Percentiles rank a stretch among this genome's conserved stretches.
phyloP scores from a whole-genome alignment of 2,888 invertebrate genomes.

The Eupelmus urozonus region DNA sequence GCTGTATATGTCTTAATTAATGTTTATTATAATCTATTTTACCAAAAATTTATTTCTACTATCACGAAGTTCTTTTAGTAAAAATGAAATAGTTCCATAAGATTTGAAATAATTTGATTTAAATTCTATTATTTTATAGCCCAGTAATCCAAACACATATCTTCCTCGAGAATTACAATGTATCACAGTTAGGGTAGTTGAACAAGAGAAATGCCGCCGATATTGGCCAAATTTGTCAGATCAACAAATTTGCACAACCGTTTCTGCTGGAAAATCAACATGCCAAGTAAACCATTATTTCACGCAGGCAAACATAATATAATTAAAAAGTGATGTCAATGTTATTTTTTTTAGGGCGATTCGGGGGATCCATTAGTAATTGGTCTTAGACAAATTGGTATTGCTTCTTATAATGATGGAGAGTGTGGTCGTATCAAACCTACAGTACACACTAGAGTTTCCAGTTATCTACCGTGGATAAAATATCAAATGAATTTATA shows the following conservation, averaged over 20 bases:
- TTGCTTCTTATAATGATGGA: slow-evolving; percentile 11
- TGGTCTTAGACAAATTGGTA: slow-evolving; percentile 17
- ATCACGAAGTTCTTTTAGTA: too few relatives aligned
- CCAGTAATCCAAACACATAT: too few relatives aligned
- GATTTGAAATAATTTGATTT: too few relatives aligned
- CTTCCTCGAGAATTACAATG: slow-evolving; percentile 14
- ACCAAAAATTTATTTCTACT: too few relatives aligned
- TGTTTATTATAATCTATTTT: too few relatives aligned
- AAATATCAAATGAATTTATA: background rate
- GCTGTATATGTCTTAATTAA: too few relatives aligned
- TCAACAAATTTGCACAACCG: slow-evolving; percentile 12
- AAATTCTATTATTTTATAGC: too few relatives aligned
- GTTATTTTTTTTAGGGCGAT: slow-evolving; percentile 39
- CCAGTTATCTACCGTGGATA: slow-evolving; percentile 33
- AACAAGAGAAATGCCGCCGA: background rate
- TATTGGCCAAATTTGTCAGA: slow-evolving; percentile 1
- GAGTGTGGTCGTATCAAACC: slow-evolving; percentile 7
- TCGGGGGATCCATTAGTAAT: slow-evolving; percentile 30
- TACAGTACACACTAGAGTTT: slow-evolving; percentile 17
- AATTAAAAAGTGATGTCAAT: too few relatives aligned
- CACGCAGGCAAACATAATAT: too few relatives aligned
- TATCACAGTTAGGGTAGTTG: background rate
- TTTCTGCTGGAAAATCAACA: background rate
- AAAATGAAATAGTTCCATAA: too few relatives aligned
- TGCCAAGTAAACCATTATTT: slow-evolving; percentile 12